Evolutionary conservation across 2,888 invertebrate genomes (phyloP), one percentile per base, ranked within the genome.

Genomic region (Anticlea derivata): DNA sequence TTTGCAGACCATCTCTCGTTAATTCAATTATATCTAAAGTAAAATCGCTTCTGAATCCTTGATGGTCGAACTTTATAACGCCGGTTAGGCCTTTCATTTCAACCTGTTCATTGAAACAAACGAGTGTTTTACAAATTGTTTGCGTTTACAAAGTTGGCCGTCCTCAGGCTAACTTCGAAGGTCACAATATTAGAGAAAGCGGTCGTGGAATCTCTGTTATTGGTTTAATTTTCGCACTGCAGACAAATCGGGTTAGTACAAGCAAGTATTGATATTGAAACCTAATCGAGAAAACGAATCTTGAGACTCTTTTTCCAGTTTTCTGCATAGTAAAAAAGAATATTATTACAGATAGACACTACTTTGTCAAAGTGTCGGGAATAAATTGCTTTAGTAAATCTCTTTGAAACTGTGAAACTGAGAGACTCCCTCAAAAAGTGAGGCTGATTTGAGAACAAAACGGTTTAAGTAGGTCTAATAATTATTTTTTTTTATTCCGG

Each of bases 31-130:
- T 95, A 78, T 98, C 98, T 64, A 99, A 91, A 59, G 95, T 94
- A 78, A 98, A 98, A 81, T 97, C 96, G 34, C 96, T 96, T 53
- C 99, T 93, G 83, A 97, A 96, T 45, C 99, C 98, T 88, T 97
- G 96, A 83, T 96, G 96, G 87, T 98, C 97, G 83, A 98, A 98
- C 86, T 96, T 96, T 70, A 98, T 97, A 49, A 95, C 94, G 59
- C 98, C 98, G 0, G 97, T 97, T 64, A 98, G 89, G n/a, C 98
- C 98, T 67, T 95, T 94, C 94, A 97, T 96, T 91, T 97, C 96
- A 58, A 97, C 95, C 97, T 97, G 83, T 64, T 73, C 58, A 73
- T 75, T 70, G 64, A 75, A 71, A 73, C 67, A 66, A 71, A 70
- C 57, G 52, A 63, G 57, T 54, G 58, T 64, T 63, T 52, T 54